Base-by-base conservation (phyloP, 1,140 invertebrate genomes). In the Heliconius himera region DNA sequence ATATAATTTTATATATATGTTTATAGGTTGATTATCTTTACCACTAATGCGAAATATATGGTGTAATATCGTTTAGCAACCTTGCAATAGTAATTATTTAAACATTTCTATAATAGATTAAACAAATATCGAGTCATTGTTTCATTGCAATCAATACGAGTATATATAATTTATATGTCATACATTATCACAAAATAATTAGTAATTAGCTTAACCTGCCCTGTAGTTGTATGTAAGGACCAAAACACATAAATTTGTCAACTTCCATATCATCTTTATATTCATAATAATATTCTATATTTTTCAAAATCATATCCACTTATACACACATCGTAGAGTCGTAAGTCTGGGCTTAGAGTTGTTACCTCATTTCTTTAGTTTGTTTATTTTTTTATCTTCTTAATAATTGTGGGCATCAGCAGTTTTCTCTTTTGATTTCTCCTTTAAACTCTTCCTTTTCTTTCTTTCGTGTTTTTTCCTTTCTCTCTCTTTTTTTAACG, bases 191-290 rank as follows among this genome's bases (percentile, higher is more conserved):
- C 22, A 29, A 26, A 13, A 13, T 29, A 66, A 66, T 29, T 66
- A 29, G 4, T 66, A 66, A 66, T 66, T 66, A 29, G 26, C 60
- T 29, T 66, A 66, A 66, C 22, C 60, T 66, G 60, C 41, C 71
- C 71, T 60, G 74, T 81, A 76, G 73, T 78, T 78, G 60, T 46
- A 81, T 81, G 54, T 91, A 91, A 88, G 90, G 90, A 91, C 90
- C 90, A 84, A 84, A 75, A 70, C 72, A 77, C 60, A 75, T 77
- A 81, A 74, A 79, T 74, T 77, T 74, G 75, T 79, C 74, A 80
- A 70, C 78, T 22, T 82, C 81, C 83, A 84, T 84, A 84, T 84
- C 81, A 84, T 74, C 75, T 72, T 81, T 72, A 79, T 82, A 78
- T 76, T 77, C 66, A 66, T 66, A 66, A 66, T 66, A 66, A 66